Evolutionary conservation across 30 jellyfish, hydroid and myxozoan species (phyloP), one percentile per base, ranked within the genome.

Genomic region (Turritopsis rubra): DNA sequence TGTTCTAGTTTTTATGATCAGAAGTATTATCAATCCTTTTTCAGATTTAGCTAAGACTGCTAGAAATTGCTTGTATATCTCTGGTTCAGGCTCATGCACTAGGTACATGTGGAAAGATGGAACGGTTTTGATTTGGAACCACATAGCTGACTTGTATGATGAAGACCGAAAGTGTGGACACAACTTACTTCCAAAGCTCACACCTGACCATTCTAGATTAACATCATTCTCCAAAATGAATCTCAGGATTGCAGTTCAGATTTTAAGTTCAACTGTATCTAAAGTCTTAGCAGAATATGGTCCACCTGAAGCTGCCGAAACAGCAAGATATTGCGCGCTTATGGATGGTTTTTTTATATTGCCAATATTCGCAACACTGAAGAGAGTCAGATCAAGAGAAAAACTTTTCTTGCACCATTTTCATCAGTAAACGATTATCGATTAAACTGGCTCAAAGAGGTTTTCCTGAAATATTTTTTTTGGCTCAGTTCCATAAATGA

Each of bases 1-100:
- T 90, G 92, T 85, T 72, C 88, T 85, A 28, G 92, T 82, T 54
- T 75, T 80, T 72, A 21, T 85, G 83, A 71, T 85, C 20, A 82
- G 87, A 53, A 72, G 97, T 79, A 53, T 90, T 27, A 82, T 82
- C 29, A 90, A 74, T 71, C 95, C 95, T 16, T 23, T 88, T 71
- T 94, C 95, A 30, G 90, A 88, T 73, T 82, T 88, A 29, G 75
- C 84, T 54, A 86, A 86, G 71, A 86, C 95, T 24, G 81, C 87
- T 21, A 54, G 90, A 22, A 86, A 81, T 73, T 79, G 91, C 71
- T 29, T 86, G 25, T 70, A 54, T 17, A 41, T 79, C 71, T 85
- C 94, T 85, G 91, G 91, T 18, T 74, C 90, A 21, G 94, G 94
- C 18, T 54, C 1, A 26, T 23, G 86, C 90, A 79, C 78, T 23